These are phyloP conservation scores for Musca domestica DNA, from an alignment of 1,140 invertebrate genomes.

Conservation along the genomic window DNA sequence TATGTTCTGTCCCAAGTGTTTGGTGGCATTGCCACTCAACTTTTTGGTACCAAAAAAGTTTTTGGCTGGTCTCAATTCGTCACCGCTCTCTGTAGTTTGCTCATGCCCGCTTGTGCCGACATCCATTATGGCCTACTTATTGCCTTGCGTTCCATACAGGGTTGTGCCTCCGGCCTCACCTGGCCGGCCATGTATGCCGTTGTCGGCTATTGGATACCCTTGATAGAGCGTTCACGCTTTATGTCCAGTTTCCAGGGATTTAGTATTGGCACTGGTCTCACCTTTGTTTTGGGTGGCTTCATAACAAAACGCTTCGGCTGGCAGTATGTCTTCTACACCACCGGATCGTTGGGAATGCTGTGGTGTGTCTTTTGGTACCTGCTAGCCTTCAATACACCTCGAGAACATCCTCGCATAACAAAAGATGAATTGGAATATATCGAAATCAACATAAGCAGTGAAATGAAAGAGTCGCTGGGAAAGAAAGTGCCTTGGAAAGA, in stretches of 20 bases:
- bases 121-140: conserved; percentile 64
- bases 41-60: conserved; percentile 75
- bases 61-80: conserved; percentile 71
- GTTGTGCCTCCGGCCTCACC: conserved; percentile 73
- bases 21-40: conserved; percentile 72
- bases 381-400: conserved; percentile 72
- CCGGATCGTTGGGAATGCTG: conserved; percentile 64
- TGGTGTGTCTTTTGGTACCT: conserved; percentile 72
- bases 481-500: conserved; percentile 68
- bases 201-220: conserved; percentile 81
- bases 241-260: conserved; percentile 78
- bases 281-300: conserved; percentile 69
- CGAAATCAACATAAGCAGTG: conserved; percentile 60
- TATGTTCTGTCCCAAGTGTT: conserved; percentile 70
- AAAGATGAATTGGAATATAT: conserved; percentile 70
- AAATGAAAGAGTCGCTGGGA: conserved; percentile 51
- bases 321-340: conserved; percentile 69
- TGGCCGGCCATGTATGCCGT: conserved; percentile 85
- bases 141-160: conserved; percentile 64
- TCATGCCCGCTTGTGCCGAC: conserved; percentile 64
- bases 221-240: conserved; percentile 71
- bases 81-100: conserved; percentile 68
- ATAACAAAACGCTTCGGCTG: conserved; percentile 68
- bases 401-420: conserved; percentile 71
- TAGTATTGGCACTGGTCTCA: conserved; percentile 71